phyloP scores from a whole-genome alignment of 1,140 invertebrate species.

The Cotesia typhae region DNA sequence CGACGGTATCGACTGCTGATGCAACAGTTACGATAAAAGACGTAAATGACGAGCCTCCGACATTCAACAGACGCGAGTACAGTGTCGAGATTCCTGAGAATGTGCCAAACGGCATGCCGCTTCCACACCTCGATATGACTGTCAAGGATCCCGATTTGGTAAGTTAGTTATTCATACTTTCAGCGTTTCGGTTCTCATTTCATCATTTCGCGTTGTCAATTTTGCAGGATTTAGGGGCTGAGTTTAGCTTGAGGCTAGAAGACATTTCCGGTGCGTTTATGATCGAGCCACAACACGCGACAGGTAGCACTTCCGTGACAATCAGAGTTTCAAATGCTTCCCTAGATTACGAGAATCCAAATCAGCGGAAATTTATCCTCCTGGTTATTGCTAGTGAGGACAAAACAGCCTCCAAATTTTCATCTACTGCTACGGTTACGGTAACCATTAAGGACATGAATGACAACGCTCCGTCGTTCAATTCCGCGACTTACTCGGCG shows the following conservation, averaged over 20 bases:
- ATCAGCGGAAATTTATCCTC: conserved; percentile 90
- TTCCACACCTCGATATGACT: conserved; percentile 85
- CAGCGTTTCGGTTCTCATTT: background rate
- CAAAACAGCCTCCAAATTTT: conserved; percentile 77
- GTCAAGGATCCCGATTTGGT: conserved; percentile 88
- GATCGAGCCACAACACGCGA: conserved; percentile 81
- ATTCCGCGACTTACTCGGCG: conserved; percentile 77
- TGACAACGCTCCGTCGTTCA: conserved; percentile 87
- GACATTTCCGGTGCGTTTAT: conserved; percentile 84
- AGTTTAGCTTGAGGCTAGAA: conserved; percentile 78
- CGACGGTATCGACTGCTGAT: conserved; percentile 73
- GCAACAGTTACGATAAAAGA: conserved; percentile 88
- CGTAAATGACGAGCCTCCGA: conserved; percentile 93
- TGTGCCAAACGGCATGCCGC: conserved; percentile 79
- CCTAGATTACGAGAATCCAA: conserved; percentile 90
- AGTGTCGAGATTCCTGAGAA: conserved; percentile 83
- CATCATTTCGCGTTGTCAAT: background rate
- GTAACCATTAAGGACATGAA: conserved; percentile 88
- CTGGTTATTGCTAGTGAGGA: conserved; percentile 86
- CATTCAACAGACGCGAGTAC: conserved; percentile 83
- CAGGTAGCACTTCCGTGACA: conserved; percentile 81
- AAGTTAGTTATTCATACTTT: conserved; percentile 51
- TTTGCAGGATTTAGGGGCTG: conserved; percentile 79
- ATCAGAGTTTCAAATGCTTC: conserved; percentile 82
- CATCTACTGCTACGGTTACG: conserved; percentile 87